phyloP scores from a whole-genome alignment of 2,888 invertebrate genomes.

The Monopis laevigella region DNA sequence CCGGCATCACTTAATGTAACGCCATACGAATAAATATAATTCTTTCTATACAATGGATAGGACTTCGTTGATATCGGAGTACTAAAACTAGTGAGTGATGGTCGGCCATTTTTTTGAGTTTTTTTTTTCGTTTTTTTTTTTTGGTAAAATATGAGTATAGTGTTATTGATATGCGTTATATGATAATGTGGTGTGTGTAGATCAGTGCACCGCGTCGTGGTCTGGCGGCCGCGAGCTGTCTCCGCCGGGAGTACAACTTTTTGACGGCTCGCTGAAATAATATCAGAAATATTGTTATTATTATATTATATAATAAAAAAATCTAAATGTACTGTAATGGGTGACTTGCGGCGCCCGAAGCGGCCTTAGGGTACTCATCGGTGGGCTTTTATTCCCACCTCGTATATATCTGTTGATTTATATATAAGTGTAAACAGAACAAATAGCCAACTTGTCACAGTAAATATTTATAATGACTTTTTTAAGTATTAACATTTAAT shows the following conservation, averaged over 20 bases:
- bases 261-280: constrained; percentile 14
- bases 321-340: no score
- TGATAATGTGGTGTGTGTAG: constrained; percentile 17
- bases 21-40: constrained; percentile 29
- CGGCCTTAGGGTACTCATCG: no score
- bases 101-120: background rate
- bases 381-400: no score
- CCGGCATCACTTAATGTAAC: constrained; percentile 28
- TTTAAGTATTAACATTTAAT: no score
- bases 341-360: no score
- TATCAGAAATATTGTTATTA: no score
- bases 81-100: constrained; percentile 11
- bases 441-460: no score
- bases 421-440: no score
- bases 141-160: constrained; percentile 59
- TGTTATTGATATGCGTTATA: constrained; percentile 48
- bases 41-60: constrained; percentile 17
- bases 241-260: constrained; percentile 26
- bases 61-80: constrained; percentile 12
- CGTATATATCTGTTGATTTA: no score
- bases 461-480: no score
- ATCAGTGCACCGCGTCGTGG: constrained; percentile 35
- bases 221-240: constrained; percentile 17
- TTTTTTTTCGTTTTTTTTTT: constrained; percentile 27
- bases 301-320: no score